A percentile compares a stretch with the other conserved stretches of the same genome.
phyloP scores from a whole-genome alignment of 2,888 invertebrate species.

The Fabriciana adippe region DNA sequence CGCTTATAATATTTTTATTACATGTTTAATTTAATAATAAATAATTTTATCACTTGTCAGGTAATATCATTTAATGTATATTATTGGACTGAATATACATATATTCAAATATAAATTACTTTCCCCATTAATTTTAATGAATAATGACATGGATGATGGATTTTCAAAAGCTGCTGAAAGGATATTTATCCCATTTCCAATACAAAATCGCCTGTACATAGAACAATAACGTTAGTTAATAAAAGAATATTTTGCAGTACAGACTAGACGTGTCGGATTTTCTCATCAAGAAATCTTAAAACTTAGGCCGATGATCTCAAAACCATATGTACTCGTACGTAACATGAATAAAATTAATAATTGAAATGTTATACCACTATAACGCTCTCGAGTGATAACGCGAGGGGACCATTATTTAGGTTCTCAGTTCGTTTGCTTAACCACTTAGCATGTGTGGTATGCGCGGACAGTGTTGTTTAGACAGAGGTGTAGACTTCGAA shows the following conservation, averaged over 20 bases:
- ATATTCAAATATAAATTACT: too few relatives aligned
- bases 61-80: too few relatives aligned
- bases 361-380: slow-evolving; percentile 35
- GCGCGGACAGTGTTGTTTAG: slow-evolving; percentile 64
- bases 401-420: slow-evolving; percentile 52
- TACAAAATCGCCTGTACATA: too few relatives aligned
- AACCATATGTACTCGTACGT: slow-evolving; percentile 28
- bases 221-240: neutral
- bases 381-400: slow-evolving; percentile 57
- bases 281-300: neutral
- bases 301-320: slow-evolving; percentile 9
- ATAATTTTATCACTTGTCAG: too few relatives aligned
- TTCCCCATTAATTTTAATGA: too few relatives aligned
- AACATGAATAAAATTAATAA: slow-evolving; percentile 20
- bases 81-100: too few relatives aligned
- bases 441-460: slow-evolving; percentile 63
- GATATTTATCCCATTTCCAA: too few relatives aligned
- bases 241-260: neutral
- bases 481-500: slow-evolving; percentile 70
- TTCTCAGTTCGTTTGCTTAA: slow-evolving; percentile 61
- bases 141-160: too few relatives aligned
- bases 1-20: neutral
- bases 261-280: neutral
- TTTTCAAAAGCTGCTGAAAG: too few relatives aligned
- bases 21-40: neutral